These are phyloP conservation scores for Chelidonichthys spinosus DNA, from an alignment of 2,797 vertebrate species.

Conservation along the genomic window DNA sequence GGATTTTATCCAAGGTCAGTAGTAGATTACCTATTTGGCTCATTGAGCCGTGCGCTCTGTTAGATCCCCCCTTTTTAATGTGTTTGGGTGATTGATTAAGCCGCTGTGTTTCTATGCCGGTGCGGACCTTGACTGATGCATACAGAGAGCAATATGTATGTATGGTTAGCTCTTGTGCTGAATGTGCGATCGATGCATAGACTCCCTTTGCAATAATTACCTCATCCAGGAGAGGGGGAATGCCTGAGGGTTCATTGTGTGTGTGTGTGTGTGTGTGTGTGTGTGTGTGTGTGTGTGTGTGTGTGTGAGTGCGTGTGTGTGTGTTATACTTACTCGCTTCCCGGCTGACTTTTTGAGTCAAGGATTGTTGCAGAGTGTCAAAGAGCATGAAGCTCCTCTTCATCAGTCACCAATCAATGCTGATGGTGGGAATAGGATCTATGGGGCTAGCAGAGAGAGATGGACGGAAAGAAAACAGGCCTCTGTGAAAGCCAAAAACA, in stretches of 20 bases:
- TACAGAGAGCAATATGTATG: slow-evolving; percentile 68
- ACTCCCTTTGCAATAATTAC: slow-evolving; percentile 80
- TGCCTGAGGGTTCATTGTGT: slow-evolving; percentile 44
- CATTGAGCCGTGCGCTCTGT: slow-evolving; percentile 67
- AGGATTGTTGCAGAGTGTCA: slow-evolving; percentile 70
- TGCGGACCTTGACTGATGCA: slow-evolving; percentile 72
- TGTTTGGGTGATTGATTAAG: slow-evolving; percentile 76
- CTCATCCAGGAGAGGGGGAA: slow-evolving; percentile 66
- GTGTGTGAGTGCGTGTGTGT: slow-evolving; percentile 29
- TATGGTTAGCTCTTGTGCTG: slow-evolving; percentile 72
- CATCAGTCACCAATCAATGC: slow-evolving; percentile 76
- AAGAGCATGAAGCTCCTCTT: slow-evolving; percentile 72
- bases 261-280: slow-evolving; percentile 23
- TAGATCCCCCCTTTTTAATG: slow-evolving; percentile 68
- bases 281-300: slow-evolving; percentile 19
- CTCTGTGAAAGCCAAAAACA: background rate
- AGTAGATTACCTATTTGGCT: slow-evolving; percentile 78
- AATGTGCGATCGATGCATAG: slow-evolving; percentile 78
- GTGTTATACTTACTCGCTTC: slow-evolving; percentile 24
- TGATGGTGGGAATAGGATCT: slow-evolving; percentile 35
- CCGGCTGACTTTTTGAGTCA: slow-evolving; percentile 55
- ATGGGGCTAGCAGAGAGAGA: slow-evolving; percentile 9
- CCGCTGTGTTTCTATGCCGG: slow-evolving; percentile 65
- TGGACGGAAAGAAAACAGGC: slow-evolving; percentile 9
- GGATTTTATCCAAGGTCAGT: slow-evolving; percentile 79